A percentile compares a stretch with the other conserved stretches of the same genome.
phyloP scores from a whole-genome alignment of 2,113 vertebrate species.

The Eolophus roseicapilla region DNA sequence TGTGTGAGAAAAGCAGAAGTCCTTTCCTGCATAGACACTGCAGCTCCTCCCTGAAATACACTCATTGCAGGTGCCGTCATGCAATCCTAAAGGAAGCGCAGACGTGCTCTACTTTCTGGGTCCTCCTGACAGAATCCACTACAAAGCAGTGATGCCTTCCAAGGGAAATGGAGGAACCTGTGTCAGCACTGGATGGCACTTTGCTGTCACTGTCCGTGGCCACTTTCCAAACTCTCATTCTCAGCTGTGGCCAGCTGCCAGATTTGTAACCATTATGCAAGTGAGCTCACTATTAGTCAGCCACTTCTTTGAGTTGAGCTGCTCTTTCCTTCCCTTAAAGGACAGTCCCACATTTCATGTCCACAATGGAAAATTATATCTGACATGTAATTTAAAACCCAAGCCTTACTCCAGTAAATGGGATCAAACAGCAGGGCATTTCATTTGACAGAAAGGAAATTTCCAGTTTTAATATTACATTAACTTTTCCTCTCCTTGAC shows the following conservation, averaged over 20 bases:
- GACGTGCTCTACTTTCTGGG: neutral
- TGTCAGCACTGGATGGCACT: neutral
- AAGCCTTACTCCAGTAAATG: slow-evolving; percentile 72
- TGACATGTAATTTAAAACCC: slow-evolving; percentile 71
- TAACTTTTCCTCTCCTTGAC: slow-evolving; percentile 27
- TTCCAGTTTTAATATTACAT: slow-evolving; percentile 61
- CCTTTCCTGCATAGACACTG: neutral
- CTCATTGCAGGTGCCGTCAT: neutral
- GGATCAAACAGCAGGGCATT: slow-evolving; percentile 69
- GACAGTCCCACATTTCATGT: slow-evolving; percentile 20
- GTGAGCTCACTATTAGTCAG: slow-evolving; percentile 1
- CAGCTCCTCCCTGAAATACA: neutral
- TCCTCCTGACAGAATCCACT: neutral
- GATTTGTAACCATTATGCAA: neutral
- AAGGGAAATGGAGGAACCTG: neutral
- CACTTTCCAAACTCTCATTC: neutral
- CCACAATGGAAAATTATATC: slow-evolving; percentile 57
- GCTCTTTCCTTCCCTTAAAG: slow-evolving; percentile 8
- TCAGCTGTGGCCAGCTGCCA: neutral
- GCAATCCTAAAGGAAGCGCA: fast-evolving
- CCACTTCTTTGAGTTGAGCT: neutral
- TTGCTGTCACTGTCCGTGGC: neutral
- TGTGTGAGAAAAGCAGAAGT: neutral
- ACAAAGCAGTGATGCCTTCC: neutral
- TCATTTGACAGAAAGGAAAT: slow-evolving; percentile 59